Conservation (phyloP, 2,888 invertebrate genomes). For the Drosophila longiperda region DNA sequence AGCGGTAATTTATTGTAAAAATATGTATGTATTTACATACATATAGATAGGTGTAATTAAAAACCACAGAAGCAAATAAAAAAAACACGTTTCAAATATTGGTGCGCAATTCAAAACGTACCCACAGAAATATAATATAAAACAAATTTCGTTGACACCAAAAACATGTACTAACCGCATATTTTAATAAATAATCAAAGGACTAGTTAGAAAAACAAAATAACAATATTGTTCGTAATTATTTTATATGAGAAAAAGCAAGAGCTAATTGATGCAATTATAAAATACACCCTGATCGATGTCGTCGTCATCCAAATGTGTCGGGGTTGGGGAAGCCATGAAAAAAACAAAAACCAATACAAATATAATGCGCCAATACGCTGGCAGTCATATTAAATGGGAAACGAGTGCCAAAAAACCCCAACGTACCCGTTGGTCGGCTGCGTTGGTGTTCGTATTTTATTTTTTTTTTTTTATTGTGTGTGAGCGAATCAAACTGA, state of each 20-base stretch:
- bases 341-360: constrained; percentile 20
- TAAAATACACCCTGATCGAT: constrained; percentile 25
- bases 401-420: constrained; percentile 57
- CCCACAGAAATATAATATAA: constrained; percentile 31
- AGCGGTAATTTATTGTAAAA: constrained; percentile 22
- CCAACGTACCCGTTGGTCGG: constrained; percentile 37
- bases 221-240: background rate
- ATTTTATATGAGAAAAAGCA: constrained; percentile 2
- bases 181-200: constrained; percentile 51
- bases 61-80: constrained; percentile 16
- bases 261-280: constrained; percentile 25
- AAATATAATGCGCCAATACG: constrained; percentile 37
- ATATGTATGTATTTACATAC: background rate
- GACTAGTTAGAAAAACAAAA: constrained; percentile 12
- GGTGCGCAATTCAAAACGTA: constrained; percentile 31
- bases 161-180: constrained; percentile 10
- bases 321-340: constrained; percentile 54
- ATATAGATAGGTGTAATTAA: background rate
- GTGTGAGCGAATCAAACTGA: constrained; percentile 18
- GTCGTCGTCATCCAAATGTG: constrained; percentile 56
- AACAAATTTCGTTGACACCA: constrained; percentile 24
- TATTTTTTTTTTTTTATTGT: constrained; percentile 2
- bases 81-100: constrained; percentile 36
- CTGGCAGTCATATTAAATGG: constrained; percentile 29
- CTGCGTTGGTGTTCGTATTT: constrained; percentile 33